A percentile compares a stretch with the other conserved stretches of the same genome.
Evolutionary conservation across 92 coral and sea anemone species (phyloP).

Genomic region (Bergia sp.): DNA sequence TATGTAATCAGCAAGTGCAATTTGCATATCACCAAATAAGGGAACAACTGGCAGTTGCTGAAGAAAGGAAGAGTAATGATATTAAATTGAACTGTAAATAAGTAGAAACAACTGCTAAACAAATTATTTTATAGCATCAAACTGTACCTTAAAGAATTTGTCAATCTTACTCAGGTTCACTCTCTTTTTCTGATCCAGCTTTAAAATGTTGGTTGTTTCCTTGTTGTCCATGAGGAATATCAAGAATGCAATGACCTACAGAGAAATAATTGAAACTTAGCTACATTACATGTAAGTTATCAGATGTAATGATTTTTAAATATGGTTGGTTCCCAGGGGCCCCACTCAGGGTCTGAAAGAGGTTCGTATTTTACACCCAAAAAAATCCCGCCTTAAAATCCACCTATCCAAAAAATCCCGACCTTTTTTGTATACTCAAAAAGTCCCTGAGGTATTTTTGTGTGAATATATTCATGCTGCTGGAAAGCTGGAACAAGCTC

Average conservation of each 20-base stretch:
- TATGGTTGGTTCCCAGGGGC: too few species aligned
- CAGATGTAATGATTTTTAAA: too few species aligned
- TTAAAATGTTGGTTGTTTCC: constrained; percentile 68
- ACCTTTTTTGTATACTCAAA: too few species aligned
- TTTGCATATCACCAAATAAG: constrained; percentile 97
- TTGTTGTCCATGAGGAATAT: constrained; percentile 94
- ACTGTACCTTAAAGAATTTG: constrained; percentile 87
- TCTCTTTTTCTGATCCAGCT: constrained; percentile 95
- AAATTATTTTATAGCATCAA: not conserved
- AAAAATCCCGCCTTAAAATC: too few species aligned
- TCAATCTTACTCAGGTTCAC: constrained; percentile 88
- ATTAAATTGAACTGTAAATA: not conserved
- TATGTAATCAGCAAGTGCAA: constrained; percentile 90
- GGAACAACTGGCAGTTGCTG: constrained; percentile 99
- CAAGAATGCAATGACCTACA: constrained; percentile 90
- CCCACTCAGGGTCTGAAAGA: too few species aligned
- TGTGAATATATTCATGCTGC: too few species aligned
- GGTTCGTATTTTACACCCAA: too few species aligned
- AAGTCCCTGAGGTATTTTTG: too few species aligned
- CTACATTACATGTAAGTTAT: too few species aligned
- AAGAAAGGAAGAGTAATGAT: not conserved
- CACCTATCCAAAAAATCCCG: too few species aligned
- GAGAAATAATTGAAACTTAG: not conserved
- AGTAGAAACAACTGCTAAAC: not conserved
- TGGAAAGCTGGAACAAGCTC: too few species aligned